Base-by-base conservation (phyloP, 2,888 invertebrate species). In the Lampropteryx suffumata region DNA sequence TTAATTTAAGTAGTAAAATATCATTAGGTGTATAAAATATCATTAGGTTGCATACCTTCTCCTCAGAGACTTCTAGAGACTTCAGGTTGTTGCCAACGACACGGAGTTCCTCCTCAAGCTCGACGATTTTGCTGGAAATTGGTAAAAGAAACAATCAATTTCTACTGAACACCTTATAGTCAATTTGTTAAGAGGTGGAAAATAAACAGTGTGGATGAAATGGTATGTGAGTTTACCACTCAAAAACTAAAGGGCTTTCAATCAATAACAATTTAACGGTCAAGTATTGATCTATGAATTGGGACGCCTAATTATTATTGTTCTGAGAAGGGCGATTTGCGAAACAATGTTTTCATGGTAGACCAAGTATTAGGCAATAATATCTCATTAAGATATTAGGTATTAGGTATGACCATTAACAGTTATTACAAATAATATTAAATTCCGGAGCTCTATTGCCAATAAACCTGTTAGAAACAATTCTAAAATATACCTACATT, bases 11-110 rank as follows among this genome's bases (percentile, higher is more conserved):
- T 24, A 24, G n/a, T 7, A 4, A 6, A 24, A 6, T 24, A 7
- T 24, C 24, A 24, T 3, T 21, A 7, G 7, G 24, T 1, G 6
- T 24, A 11, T 17, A 21, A 12, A 8, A 28, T 24, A 41, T 26
- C 21, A 50, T 61, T n/a, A n/a, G 53, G 42, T 27, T 59, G 83
- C 91, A 91, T 95, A 98, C 98, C 97, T 98, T 99, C 92, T 99
- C 98, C 93, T 99, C 99, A 79, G 98, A 98, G 85, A 99, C 99
- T 94, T 99, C 99, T 86, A 99, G 96, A 85, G 99, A 99, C 92
- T 99, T 99, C 93, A 99, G 94, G 95, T 99, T 99, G 95, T 99
- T 99, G 87, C 99, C 99, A 90, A 99, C 99, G 81, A 99, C 99
- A 89, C 99, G 97, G 90, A 99, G 94, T 92, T 99, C 99, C 90